Evolutionary conservation across 2,113 vertebrate genomes (phyloP), one percentile per base, ranked within the genome.

Genomic region (Platycercus adscitus): DNA sequence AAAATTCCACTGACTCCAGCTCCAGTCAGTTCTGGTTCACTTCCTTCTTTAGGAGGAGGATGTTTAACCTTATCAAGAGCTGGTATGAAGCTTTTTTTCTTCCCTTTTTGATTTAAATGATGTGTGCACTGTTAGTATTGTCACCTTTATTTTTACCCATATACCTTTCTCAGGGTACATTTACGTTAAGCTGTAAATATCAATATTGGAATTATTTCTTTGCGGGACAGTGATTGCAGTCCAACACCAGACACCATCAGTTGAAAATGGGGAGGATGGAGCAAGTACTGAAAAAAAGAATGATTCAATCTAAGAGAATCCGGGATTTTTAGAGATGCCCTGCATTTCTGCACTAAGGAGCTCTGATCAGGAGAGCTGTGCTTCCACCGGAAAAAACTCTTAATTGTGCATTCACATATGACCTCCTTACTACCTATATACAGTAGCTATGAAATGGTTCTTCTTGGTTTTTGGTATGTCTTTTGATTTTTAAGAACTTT

Each of bases 11-110:
- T 77, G 85, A 43, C 80, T 96, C 64, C 52, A 47, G 89, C 92
- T 89, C 92, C 2, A 2, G 93, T 95, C 91, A 87, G 95, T 95
- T 95, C 72, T 88, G 92, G 77, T 96, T 96, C 95, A 82, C 87
- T 95, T 96, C 91, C 43, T 91, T 94, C 92, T 84, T 94, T 89
- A 95, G 78, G 43, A 94, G 82, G 35, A 96, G 77, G 82, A 47
- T 70, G 85, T 93, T 95, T 95, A 94, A 95, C 96, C 90, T 90
- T 56, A 70, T 33, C 2, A 17, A 87, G 73, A 85, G 44, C 41
- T 1, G 2, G 47, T 49, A 64, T 58, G 83, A 87, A 71, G 61
- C 13, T 2, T 60, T 86, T 82, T 69, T 13, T 0, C 1, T 12
- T 58, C 43, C 39, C 16, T 88, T 86, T 91, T 76, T 89, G 39